phyloP scores from a whole-genome alignment of 2,113 vertebrate genomes.

The Holacanthus passer region DNA sequence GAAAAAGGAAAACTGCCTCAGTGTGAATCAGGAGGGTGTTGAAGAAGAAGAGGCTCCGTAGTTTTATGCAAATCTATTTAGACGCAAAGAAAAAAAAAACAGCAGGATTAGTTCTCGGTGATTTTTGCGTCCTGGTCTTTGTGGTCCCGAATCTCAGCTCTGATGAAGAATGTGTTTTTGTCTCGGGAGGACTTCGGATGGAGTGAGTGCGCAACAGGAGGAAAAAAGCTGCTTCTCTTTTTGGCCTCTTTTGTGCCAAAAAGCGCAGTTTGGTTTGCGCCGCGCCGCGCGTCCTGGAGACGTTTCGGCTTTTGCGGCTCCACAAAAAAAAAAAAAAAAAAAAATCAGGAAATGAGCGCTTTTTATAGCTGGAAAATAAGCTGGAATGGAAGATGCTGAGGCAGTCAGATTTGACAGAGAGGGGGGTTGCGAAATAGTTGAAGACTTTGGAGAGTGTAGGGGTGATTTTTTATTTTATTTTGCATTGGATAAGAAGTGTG shows the following conservation, averaged over 20 bases:
- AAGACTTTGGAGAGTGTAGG: constrained; percentile 30
- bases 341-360: constrained; percentile 66
- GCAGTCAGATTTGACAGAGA: constrained; percentile 73
- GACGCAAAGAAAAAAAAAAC: constrained; percentile 6
- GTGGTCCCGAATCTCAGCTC: constrained; percentile 58
- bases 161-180: constrained; percentile 74
- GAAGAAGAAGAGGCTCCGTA: not conserved
- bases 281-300: not conserved
- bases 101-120: too few relatives aligned
- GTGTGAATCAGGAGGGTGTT: not conserved
- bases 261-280: not conserved
- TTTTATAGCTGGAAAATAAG: constrained; percentile 55
- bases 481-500: constrained; percentile 28
- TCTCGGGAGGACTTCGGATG: constrained; percentile 76
- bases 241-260: constrained; percentile 16
- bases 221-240: constrained; percentile 54
- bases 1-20: constrained; percentile 75
- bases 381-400: constrained; percentile 78
- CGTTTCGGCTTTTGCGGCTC: constrained; percentile 4
- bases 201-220: constrained; percentile 79
- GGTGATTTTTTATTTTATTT: not conserved
- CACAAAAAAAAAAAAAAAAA: too few relatives aligned
- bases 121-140: constrained; percentile 50
- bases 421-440: constrained; percentile 71
- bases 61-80: too few relatives aligned